These are phyloP conservation scores for Lampropteryx suffumata DNA, from an alignment of 2,888 invertebrate species.

Conservation along the genomic window DNA sequence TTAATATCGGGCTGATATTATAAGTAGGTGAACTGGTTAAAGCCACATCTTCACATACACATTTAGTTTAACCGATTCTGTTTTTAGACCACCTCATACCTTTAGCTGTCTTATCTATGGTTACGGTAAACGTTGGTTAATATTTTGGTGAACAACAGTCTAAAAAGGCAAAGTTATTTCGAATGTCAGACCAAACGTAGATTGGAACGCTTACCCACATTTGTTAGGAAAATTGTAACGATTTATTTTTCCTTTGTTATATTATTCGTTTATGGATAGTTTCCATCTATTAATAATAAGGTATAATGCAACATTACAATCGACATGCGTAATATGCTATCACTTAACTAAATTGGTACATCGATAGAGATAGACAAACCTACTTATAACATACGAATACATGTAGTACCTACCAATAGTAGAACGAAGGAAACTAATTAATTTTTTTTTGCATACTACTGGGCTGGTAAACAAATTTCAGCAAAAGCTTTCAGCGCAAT, in stretches of 20 bases:
- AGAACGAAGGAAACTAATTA: too few relatives aligned
- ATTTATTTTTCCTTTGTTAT: constrained; percentile 63
- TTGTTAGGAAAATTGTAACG: constrained; percentile 61
- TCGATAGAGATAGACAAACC: too few relatives aligned
- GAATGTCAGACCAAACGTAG: constrained; percentile 51
- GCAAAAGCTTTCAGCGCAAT: too few relatives aligned
- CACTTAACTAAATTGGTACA: too few relatives aligned
- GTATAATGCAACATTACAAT: too few relatives aligned
- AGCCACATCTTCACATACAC: neutral
- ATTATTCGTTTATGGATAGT: constrained; percentile 53
- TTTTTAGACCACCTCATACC: neutral
- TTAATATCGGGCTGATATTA: constrained; percentile 33
- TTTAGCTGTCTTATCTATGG: neutral
- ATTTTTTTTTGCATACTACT: too few relatives aligned
- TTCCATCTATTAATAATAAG: constrained; percentile 54
- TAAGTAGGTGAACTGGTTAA: constrained; percentile 28
- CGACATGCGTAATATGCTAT: too few relatives aligned
- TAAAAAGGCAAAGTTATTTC: constrained; percentile 46
- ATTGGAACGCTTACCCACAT: constrained; percentile 62
- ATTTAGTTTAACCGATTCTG: neutral
- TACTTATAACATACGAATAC: too few relatives aligned
- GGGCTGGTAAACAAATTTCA: too few relatives aligned
- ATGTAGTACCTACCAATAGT: too few relatives aligned
- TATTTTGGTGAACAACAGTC: neutral
- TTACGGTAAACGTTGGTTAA: neutral